A percentile compares a stretch with the other conserved stretches of the same genome.
These are phyloP conservation scores for Pentamera pediparva DNA, from an alignment of 53 echinoderm and acorn worm species.

Conservation along the genomic window DNA sequence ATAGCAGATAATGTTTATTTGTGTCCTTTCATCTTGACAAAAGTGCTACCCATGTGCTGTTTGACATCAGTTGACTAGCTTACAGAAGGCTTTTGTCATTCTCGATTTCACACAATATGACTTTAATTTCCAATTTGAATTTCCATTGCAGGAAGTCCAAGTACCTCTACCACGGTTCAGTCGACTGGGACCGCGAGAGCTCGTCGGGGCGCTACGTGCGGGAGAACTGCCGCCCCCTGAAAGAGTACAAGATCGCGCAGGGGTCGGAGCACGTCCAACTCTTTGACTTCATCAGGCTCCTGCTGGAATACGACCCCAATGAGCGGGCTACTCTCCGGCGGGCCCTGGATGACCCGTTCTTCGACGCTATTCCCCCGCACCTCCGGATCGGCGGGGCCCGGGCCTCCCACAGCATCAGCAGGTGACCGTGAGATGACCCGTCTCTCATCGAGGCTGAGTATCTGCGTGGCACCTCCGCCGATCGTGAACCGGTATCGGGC, in stretches of 20 bases:
- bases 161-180: slow-evolving; percentile 69
- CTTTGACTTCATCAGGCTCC: slow-evolving; percentile 71
- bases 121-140: no score
- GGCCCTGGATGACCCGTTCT: slow-evolving; percentile 72
- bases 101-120: no score
- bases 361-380: slow-evolving; percentile 47
- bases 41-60: no score
- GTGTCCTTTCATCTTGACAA: no score
- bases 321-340: slow-evolving; percentile 54
- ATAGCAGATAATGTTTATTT: no score
- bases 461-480: no score
- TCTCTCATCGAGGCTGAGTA: no score
- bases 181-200: slow-evolving; percentile 75
- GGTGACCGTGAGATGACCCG: no score
- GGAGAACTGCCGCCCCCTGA: slow-evolving; percentile 85
- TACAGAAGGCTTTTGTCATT: no score
- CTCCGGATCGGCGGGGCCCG: slow-evolving; percentile 57
- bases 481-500: no score
- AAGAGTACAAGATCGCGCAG: slow-evolving; percentile 43
- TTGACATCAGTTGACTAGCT: no score
- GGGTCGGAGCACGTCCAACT: slow-evolving; percentile 60
- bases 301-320: slow-evolving; percentile 77
- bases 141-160: slow-evolving; percentile 65
- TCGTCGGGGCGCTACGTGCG: slow-evolving; percentile 90
- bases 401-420: slow-evolving; percentile 86